Base-by-base conservation (phyloP, 2,797 vertebrate species). In the Danio jaintianensis region DNA sequence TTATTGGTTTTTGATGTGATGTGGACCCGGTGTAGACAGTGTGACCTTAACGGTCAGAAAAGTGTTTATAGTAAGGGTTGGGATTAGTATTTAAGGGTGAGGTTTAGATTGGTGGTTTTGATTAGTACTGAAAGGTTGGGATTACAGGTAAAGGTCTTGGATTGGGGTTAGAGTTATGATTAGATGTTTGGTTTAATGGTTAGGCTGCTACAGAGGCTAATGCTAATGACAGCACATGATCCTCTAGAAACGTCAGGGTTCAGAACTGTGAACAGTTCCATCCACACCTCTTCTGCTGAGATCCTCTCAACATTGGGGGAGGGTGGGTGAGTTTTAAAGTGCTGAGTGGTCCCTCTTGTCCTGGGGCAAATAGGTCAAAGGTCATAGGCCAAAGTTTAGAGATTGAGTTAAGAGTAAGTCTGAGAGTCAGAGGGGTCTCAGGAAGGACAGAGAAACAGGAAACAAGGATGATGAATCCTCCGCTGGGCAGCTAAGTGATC, bases 361-460 rank as follows among this genome's bases (percentile, higher is more conserved):
- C 75, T 53, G 50, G 73, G 61, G 20, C 13, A 52, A 52, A 36
- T 80, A 79, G 20, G 45, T 22, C 70, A 72, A 55, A 84, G 73
- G 56, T 75, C 73, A 67, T 63, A 67, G 29, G 67, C 62, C 55
- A 77, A 66, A 72, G 67, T 71, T 73, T 59, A 64, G 38, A 58
- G 58, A 75, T 43, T 18, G 50, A 52, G 36, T 53, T 47, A 66
- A 77, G 62, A 67, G 10, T 74, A 79, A 56, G 63, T 78, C 47
- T 61, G 38, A 69, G 53, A 82, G 76, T 72, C 58, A 64, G 66
- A 82, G 47, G 59, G 61, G 62, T 62, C 73, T 69, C 43, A 76
- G 43, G 58, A 63, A 75, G 64, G 62, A 75, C 63, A 84, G 69
- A 81, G 75, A 69, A 93, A 95, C 85, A 93, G 94, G 88, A 94